Evolutionary conservation across 2,113 vertebrate genomes (phyloP).

Genomic region (Gadus macrocephalus): DNA sequence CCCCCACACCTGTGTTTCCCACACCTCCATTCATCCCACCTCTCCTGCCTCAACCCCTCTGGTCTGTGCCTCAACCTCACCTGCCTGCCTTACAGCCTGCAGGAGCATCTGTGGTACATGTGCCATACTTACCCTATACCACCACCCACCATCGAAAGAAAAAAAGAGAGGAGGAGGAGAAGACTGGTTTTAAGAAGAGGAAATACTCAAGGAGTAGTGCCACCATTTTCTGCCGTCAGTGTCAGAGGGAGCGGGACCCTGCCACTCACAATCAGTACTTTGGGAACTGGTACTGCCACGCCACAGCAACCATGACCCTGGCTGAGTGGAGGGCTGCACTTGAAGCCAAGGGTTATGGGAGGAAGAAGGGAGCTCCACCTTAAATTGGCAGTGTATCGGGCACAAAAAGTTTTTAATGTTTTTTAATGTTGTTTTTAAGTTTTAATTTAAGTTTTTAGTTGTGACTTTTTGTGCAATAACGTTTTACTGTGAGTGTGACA

Average conservation of each 20-base stretch:
- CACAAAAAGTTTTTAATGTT: too few relatives aligned
- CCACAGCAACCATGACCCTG: background rate
- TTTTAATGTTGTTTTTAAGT: too few relatives aligned
- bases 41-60: background rate
- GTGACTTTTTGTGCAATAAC: too few relatives aligned
- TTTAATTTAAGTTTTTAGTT: too few relatives aligned
- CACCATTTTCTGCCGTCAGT: background rate
- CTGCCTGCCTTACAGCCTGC: background rate
- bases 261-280: background rate
- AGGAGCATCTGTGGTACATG: background rate
- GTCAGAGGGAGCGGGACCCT: conserved; percentile 2
- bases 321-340: background rate
- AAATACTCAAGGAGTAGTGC: background rate
- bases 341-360: background rate
- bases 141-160: background rate
- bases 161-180: background rate
- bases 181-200: background rate
- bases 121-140: background rate
- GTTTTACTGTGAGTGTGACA: too few relatives aligned
- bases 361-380: background rate
- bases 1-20: background rate
- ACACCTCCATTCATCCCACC: background rate
- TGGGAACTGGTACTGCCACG: too few relatives aligned
- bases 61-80: too few relatives aligned
- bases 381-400: too few relatives aligned